Base-by-base conservation (phyloP, 2,113 vertebrate species). In the Podilymbus podiceps region DNA sequence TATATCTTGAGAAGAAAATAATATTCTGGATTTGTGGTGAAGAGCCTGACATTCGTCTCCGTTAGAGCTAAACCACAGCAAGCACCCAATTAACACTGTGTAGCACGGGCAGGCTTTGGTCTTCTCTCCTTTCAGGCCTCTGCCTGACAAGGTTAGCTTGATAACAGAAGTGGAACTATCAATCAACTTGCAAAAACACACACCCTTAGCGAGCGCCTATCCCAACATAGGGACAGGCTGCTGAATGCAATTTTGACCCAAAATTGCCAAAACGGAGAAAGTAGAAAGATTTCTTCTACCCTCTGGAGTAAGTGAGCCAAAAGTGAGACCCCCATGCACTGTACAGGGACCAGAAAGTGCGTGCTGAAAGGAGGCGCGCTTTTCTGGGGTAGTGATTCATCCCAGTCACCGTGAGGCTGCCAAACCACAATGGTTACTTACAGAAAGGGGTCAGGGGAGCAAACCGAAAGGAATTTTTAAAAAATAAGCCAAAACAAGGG, bases 371-470 rank as follows among this genome's bases (percentile, higher is more conserved):
- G 84, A 84, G 91, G 93, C 10, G 52, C 81, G 91, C 58, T 58
- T 53, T 85, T 74, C 67, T 72, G 93, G 68, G 33, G 75, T 22
- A 46, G 59, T 96, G 89, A 95, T 84, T 96, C 96, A 94, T 86
- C 53, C 69, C 73, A 72, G 40, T 12, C 73, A 75, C 90, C 76
- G 74, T 56, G 40, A 89, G 35, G 46, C 92, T 94, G 89, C 89
- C 94, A 95, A 97, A 92, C 94, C 95, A 96, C 90, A 95, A 33
- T 56, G 84, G 80, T 68, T 87, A 82, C 68, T 90, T 87, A 91
- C 66, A 93, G 66, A 92, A 94, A 89, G 42, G 74, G 89, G 89
- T 96, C 86, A 90, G 18, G 28, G 72, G 62, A 95, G 69, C 80
- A 95, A 89, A 92, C 62, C 86, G 67, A 95, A 89, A 87, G 71